phyloP scores from a whole-genome alignment of 1,140 invertebrate genomes.

The Listronotus oregonensis region DNA sequence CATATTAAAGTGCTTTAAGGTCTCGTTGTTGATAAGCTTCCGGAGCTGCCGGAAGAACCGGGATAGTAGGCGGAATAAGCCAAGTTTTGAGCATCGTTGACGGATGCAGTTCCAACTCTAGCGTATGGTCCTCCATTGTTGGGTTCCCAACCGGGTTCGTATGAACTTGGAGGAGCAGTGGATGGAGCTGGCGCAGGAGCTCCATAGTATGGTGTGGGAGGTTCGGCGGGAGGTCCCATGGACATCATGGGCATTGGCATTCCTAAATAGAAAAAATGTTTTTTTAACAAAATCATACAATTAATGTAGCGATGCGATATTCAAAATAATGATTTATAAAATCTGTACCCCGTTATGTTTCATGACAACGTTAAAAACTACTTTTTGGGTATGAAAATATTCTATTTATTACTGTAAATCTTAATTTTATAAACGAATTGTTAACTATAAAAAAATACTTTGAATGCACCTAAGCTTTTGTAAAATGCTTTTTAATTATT shows the following conservation, averaged over 20 bases:
- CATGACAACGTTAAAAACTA: too few species aligned
- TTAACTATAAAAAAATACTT: too few species aligned
- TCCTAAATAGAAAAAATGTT: conserved; percentile 59
- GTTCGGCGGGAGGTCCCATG: conserved; percentile 57
- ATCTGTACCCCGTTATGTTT: too few species aligned
- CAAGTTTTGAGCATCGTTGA: conserved; percentile 65
- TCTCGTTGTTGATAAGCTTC: conserved; percentile 39
- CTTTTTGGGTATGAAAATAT: too few species aligned
- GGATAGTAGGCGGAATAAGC: conserved; percentile 81
- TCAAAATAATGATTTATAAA: too few species aligned
- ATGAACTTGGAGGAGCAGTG: conserved; percentile 67
- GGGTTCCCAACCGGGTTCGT: conserved; percentile 72
- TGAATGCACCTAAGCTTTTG: too few species aligned
- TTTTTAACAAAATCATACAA: too few species aligned
- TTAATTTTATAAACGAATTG: too few species aligned
- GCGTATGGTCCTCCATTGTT: conserved; percentile 72
- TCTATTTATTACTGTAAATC: too few species aligned
- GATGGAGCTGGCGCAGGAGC: conserved; percentile 59
- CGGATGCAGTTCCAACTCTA: conserved; percentile 68
- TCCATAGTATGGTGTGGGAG: conserved; percentile 66
- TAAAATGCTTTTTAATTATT: too few species aligned
- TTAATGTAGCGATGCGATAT: too few species aligned
- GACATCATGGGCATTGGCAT: conserved; percentile 75
- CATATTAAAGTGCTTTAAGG: conserved; percentile 26
- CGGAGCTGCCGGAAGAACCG: conserved; percentile 52